Conservation (phyloP, 2,888 invertebrate genomes). For the Trichopoda pennipes region DNA sequence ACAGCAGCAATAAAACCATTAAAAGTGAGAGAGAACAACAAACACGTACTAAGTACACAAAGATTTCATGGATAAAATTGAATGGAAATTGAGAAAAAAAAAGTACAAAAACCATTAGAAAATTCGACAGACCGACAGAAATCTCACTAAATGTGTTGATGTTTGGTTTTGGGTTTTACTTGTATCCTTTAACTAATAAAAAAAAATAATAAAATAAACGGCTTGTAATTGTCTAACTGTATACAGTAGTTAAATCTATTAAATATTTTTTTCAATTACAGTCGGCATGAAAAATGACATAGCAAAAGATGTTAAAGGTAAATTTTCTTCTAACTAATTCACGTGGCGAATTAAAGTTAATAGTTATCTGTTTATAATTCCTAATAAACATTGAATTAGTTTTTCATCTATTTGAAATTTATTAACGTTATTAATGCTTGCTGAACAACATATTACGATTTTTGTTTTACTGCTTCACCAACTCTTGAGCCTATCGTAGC, state of each 20-base stretch:
- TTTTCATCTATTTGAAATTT: too few relatives aligned
- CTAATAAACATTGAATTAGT: too few relatives aligned
- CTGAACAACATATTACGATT: too few relatives aligned
- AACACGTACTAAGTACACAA: slow-evolving; percentile 44
- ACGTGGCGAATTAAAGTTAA: too few relatives aligned
- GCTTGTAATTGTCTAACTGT: slow-evolving; percentile 53
- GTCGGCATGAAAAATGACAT: not conserved
- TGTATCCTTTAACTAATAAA: slow-evolving; percentile 31
- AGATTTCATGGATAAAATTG: slow-evolving; percentile 63
- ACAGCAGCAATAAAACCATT: slow-evolving; percentile 40
- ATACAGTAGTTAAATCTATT: not conserved
- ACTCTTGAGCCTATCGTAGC: too few relatives aligned
- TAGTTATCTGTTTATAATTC: too few relatives aligned
- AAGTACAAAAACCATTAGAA: too few relatives aligned
- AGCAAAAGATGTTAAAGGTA: too few relatives aligned
- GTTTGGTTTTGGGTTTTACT: slow-evolving; percentile 52
- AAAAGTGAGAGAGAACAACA: slow-evolving; percentile 45
- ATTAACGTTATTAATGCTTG: too few relatives aligned
- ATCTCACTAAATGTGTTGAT: slow-evolving; percentile 51
- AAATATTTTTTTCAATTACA: not conserved
- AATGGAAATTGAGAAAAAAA: slow-evolving; percentile 33
- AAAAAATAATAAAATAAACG: slow-evolving; percentile 10
- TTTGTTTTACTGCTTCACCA: too few relatives aligned
- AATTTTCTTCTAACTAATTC: too few relatives aligned
- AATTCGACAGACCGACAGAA: slow-evolving; percentile 20